A percentile compares a stretch with the other conserved stretches of the same genome.
phyloP scores from a whole-genome alignment of 2,888 invertebrate genomes.

The Laspeyria flexula region DNA sequence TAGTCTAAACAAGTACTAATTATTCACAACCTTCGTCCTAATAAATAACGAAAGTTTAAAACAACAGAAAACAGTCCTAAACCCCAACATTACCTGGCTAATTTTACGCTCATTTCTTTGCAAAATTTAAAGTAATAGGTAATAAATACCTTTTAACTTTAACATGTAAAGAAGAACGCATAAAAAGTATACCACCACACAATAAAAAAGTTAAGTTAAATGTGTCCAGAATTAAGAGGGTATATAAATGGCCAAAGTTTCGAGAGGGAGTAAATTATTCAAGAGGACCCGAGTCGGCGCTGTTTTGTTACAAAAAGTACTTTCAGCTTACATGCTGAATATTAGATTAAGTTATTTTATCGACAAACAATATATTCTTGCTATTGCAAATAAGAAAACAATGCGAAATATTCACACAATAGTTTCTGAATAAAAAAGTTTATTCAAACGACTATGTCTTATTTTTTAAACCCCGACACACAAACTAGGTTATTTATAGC shows the following conservation, averaged over 20 bases:
- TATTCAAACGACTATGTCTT: too few species aligned
- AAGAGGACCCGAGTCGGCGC: neutral
- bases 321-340: constrained; percentile 13
- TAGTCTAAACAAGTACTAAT: too few species aligned
- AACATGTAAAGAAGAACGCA: neutral
- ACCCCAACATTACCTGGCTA: too few species aligned
- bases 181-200: neutral
- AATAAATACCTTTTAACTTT: constrained; percentile 1
- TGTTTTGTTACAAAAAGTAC: constrained; percentile 17
- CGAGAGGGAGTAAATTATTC: constrained; percentile 33
- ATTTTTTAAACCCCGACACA: too few species aligned
- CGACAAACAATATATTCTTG: constrained; percentile 1
- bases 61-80: too few species aligned
- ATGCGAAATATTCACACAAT: too few species aligned
- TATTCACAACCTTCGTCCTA: too few species aligned
- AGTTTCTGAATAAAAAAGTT: too few species aligned
- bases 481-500: too few species aligned
- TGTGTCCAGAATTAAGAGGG: constrained; percentile 25
- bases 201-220: constrained; percentile 13
- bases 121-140: neutral
- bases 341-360: constrained; percentile 27
- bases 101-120: neutral
- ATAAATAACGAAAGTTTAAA: too few species aligned
- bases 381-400: too few species aligned
- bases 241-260: constrained; percentile 42